Percentiles rank a stretch among this genome's conserved stretches.
Evolutionary conservation across 2,888 invertebrate species (phyloP).

Genomic region (Phaonia tiefii): DNA sequence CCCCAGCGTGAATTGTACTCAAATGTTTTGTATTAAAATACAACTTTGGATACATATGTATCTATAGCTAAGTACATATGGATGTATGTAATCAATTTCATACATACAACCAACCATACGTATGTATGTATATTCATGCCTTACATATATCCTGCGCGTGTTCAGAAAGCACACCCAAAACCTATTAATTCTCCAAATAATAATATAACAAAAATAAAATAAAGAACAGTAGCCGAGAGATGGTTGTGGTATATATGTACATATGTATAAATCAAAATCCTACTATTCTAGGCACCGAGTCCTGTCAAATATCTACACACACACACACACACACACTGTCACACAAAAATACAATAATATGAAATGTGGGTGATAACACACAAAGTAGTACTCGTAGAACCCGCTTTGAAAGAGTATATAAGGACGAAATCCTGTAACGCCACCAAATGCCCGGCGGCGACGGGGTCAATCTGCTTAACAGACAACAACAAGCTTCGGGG

Average conservation of each 20-base stretch:
- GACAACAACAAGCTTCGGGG: neutral
- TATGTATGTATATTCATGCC: slow-evolving; percentile 4
- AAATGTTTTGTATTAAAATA: too few relatives aligned
- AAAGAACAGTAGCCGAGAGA: slow-evolving; percentile 34
- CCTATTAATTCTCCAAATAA: slow-evolving; percentile 54
- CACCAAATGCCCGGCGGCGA: slow-evolving; percentile 29
- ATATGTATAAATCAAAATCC: slow-evolving; percentile 1
- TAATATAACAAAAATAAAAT: neutral
- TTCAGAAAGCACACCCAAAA: slow-evolving; percentile 63
- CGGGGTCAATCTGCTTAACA: slow-evolving; percentile 17
- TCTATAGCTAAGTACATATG: slow-evolving; percentile 17
- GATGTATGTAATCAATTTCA: too few relatives aligned
- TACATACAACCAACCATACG: too few relatives aligned
- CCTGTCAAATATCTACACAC: slow-evolving; percentile 20
- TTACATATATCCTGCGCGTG: slow-evolving; percentile 60
- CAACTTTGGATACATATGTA: too few relatives aligned
- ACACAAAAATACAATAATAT: neutral
- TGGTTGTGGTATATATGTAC: neutral
- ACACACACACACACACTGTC: too few relatives aligned
- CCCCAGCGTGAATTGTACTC: too few relatives aligned
- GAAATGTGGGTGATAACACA: slow-evolving; percentile 49
- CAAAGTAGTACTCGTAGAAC: neutral
- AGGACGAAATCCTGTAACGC: slow-evolving; percentile 21
- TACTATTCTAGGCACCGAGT: slow-evolving; percentile 39
- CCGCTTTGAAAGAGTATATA: too few relatives aligned